A percentile compares a stretch with the other conserved stretches of the same genome.
Conservation (phyloP, 2,888 invertebrate genomes). For the Pycnomerus fuliginosus region DNA sequence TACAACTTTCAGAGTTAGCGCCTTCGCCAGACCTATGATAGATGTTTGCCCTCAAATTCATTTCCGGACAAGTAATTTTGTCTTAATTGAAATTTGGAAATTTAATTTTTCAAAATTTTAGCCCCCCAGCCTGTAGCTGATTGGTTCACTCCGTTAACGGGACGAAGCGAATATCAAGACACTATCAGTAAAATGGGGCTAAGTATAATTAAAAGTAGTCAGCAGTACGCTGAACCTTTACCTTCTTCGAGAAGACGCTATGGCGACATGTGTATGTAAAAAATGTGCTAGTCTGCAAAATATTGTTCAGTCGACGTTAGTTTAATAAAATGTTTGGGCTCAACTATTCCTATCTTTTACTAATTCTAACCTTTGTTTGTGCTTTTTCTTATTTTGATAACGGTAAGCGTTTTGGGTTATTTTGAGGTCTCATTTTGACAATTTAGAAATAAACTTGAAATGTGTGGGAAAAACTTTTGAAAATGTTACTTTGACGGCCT, state of each 20-base stretch:
- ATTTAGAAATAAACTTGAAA: conserved; percentile 44
- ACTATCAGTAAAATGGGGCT: conserved; percentile 61
- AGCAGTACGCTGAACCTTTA: conserved; percentile 63
- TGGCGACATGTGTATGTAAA: conserved; percentile 57
- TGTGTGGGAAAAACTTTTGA: conserved; percentile 51
- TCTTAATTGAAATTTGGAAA: background rate
- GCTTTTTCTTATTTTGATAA: conserved; percentile 1
- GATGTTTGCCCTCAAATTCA: conserved; percentile 53
- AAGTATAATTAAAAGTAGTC: conserved; percentile 61
- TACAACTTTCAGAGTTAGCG: conserved; percentile 59
- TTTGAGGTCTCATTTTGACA: too few species aligned
- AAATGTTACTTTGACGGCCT: conserved; percentile 55
- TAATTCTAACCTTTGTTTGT: too few species aligned
- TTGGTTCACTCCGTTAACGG: conserved; percentile 60
- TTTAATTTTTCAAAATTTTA: conserved; percentile 24
- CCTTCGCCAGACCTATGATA: conserved; percentile 58
- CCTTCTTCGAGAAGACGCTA: conserved; percentile 61
- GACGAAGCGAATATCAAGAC: conserved; percentile 64
- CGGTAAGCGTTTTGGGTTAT: conserved; percentile 2
- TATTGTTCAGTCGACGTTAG: background rate
- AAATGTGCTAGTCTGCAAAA: conserved; percentile 3
- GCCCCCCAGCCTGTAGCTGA: conserved; percentile 55
- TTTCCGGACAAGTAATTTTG: conserved; percentile 46
- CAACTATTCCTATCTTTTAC: too few species aligned
- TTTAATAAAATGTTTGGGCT: background rate